Evolutionary conservation across 2,888 invertebrate species (phyloP).

Genomic region (Cyaniris semiargus): DNA sequence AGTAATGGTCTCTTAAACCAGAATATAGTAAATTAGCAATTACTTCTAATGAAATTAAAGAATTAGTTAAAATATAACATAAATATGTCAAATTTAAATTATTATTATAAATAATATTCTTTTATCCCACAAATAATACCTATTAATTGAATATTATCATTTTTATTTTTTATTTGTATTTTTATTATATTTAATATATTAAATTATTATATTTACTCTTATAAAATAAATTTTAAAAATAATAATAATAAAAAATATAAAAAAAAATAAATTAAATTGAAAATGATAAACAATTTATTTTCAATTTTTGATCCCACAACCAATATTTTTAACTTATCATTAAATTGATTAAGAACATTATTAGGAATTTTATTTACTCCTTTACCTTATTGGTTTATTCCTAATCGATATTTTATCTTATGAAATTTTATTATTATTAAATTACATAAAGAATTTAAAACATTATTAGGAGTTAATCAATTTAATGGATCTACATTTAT

Average conservation of each 20-base stretch:
- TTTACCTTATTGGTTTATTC: conserved; percentile 76
- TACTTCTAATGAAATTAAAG: conserved; percentile 82
- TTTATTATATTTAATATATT: conserved; percentile 75
- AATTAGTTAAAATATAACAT: conserved; percentile 78
- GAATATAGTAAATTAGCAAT: conserved; percentile 81
- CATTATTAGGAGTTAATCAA: conserved; percentile 67
- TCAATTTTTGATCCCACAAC: conserved; percentile 84
- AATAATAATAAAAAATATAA: conserved; percentile 47
- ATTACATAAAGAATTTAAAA: conserved; percentile 81
- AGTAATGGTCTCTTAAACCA: conserved; percentile 87
- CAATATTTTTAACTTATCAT: conserved; percentile 69
- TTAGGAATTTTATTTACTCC: conserved; percentile 76
- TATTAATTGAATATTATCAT: conserved; percentile 76
- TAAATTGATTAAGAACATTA: conserved; percentile 82
- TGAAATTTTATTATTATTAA: conserved; percentile 72
- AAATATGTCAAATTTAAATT: conserved; percentile 85
- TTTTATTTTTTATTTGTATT: conserved; percentile 61
- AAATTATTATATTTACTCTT: conserved; percentile 72
- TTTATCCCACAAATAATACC: conserved; percentile 86
- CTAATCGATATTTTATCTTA: conserved; percentile 72
- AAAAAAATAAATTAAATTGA: conserved; percentile 65
- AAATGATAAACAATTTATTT: conserved; percentile 85
- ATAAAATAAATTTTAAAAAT: conserved; percentile 75
- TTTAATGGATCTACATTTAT: conserved; percentile 76
- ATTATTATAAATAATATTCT: conserved; percentile 78